Percentiles rank a stretch among this genome's conserved stretches.
These are phyloP conservation scores for Anguilla megastoma DNA, from an alignment of 2,797 vertebrate species.

Conservation along the genomic window DNA sequence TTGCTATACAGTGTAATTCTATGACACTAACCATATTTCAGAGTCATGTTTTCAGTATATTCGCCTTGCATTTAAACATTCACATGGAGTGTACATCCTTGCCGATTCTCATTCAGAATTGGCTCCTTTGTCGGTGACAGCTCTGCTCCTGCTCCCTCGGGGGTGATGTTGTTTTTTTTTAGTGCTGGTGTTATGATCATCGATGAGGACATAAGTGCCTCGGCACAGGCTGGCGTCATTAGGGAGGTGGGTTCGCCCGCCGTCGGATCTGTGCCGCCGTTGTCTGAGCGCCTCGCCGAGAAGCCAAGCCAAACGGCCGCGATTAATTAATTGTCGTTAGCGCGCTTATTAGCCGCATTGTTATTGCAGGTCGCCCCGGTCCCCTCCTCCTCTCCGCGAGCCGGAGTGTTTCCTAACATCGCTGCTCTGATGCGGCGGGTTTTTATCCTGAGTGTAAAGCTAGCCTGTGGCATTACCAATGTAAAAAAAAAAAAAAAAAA, in stretches of 20 bases:
- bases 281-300: not conserved
- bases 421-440: not conserved
- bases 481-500: not conserved
- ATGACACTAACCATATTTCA: not conserved
- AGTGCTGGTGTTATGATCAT: conserved; percentile 14
- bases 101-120: not conserved
- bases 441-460: not conserved
- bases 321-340: conserved; percentile 8
- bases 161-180: not conserved
- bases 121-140: not conserved
- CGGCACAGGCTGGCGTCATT: not conserved
- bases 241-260: not conserved
- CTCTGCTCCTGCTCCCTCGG: not conserved
- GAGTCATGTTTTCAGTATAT: not conserved
- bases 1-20: not conserved
- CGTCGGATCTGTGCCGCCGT: not conserved
- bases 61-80: not conserved
- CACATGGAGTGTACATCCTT: not conserved
- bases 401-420: not conserved
- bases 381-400: not conserved
- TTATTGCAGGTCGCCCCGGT: not conserved
- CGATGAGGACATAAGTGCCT: conserved; percentile 2
- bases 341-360: not conserved
- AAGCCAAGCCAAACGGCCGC: not conserved
- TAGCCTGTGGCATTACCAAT: not conserved